These are phyloP conservation scores for Athripsodes cinereus DNA, from an alignment of 2,888 invertebrate species.

Conservation along the genomic window DNA sequence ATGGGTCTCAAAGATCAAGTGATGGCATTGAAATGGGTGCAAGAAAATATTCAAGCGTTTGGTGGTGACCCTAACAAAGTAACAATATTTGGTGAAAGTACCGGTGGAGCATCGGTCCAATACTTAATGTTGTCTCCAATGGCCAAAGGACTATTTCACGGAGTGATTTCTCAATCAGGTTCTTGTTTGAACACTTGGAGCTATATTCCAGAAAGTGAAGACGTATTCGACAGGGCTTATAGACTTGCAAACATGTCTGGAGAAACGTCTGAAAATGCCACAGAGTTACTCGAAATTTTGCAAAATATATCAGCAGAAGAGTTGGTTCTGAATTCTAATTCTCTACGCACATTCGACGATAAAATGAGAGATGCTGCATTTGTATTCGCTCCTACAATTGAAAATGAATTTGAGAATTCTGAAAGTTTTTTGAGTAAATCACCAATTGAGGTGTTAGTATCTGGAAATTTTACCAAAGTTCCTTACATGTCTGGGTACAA, in stretches of 20 bases:
- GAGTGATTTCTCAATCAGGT: conserved; percentile 51
- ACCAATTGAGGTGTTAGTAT: conserved; percentile 37
- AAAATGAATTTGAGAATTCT: conserved; percentile 37
- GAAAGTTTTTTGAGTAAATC: conserved; percentile 43
- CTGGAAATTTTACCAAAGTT: conserved; percentile 44
- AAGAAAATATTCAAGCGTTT: conserved; percentile 44
- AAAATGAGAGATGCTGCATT: conserved; percentile 40
- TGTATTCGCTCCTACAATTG: conserved; percentile 47
- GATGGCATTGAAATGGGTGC: conserved; percentile 48
- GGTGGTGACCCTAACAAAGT: conserved; percentile 47
- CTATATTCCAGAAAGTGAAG: conserved; percentile 32
- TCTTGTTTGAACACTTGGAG: conserved; percentile 48
- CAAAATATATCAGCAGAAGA: conserved; percentile 36
- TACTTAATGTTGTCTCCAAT: conserved; percentile 42
- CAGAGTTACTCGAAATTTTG: conserved; percentile 36
- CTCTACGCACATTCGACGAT: conserved; percentile 30
- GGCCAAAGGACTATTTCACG: conserved; percentile 48
- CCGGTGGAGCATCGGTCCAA: conserved; percentile 47
- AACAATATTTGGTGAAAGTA: conserved; percentile 50
- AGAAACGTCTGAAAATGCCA: conserved; percentile 31
- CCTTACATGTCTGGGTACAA: conserved; percentile 48
- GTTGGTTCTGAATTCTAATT: conserved; percentile 36
- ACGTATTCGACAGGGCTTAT: conserved; percentile 32
- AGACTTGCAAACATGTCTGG: conserved; percentile 36
- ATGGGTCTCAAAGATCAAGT: conserved; percentile 42